Conservation (phyloP, 2,888 invertebrate genomes). For the Ophioninae sp. region DNA sequence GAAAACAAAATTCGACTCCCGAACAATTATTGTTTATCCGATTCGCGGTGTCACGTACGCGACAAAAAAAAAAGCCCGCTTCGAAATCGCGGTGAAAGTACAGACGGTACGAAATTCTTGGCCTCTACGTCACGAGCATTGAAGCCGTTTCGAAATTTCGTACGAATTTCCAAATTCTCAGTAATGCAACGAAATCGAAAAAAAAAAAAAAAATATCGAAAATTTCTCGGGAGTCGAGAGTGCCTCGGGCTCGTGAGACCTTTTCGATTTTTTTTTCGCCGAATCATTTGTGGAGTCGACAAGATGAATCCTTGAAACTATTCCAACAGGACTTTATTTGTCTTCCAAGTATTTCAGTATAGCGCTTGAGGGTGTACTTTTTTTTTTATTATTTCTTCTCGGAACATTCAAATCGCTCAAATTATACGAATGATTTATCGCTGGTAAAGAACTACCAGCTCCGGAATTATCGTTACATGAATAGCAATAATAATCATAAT, state of each 20-base stretch:
- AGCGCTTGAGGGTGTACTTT: slow-evolving; percentile 11
- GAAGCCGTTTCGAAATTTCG: slow-evolving; percentile 53
- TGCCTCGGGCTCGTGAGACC: background rate
- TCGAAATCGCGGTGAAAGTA: slow-evolving; percentile 64
- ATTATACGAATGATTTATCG: slow-evolving; percentile 21
- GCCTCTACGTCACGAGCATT: background rate
- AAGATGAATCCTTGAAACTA: slow-evolving; percentile 33
- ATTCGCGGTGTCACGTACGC: slow-evolving; percentile 46
- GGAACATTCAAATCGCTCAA: slow-evolving; percentile 32
- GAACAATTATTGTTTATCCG: slow-evolving; percentile 25
- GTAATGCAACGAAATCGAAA: background rate
- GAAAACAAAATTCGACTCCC: slow-evolving; percentile 23
- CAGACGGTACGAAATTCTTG: slow-evolving; percentile 22
- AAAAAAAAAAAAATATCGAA: too few relatives aligned
- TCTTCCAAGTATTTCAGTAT: slow-evolving; percentile 29
- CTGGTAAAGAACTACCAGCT: background rate
- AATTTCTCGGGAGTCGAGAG: background rate
- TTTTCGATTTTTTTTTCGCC: too few relatives aligned
- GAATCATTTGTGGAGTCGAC: slow-evolving; percentile 22
- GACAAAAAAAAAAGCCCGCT: slow-evolving; percentile 56
- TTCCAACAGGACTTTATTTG: slow-evolving; percentile 24
- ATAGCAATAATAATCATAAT: too few relatives aligned
- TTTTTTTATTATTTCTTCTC: slow-evolving; percentile 24
- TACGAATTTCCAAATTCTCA: slow-evolving; percentile 42
- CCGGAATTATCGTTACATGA: background rate